Base-by-base conservation (phyloP, 2,797 vertebrate genomes). In the Micromesistius poutassou region DNA sequence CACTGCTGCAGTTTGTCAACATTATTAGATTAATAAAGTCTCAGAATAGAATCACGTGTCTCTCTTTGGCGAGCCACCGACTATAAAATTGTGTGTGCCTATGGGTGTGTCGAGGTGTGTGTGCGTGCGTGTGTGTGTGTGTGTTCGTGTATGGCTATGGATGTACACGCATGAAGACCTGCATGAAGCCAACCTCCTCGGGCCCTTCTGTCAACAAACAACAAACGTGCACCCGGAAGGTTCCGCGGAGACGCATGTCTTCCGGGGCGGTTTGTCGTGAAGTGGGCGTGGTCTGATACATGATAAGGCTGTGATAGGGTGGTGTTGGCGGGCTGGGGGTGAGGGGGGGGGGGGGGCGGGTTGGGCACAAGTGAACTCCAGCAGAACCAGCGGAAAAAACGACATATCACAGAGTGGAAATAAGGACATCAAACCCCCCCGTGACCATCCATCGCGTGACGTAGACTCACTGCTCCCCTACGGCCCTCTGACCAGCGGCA, bases 361-460 rank as follows among this genome's bases (percentile, higher is more conserved):
- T 55, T 79, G 22, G 14, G 66, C 66, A 10, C 66, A 76, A 79
- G 81, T 76, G 36, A 19, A 72, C 73, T 46, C 79, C 7, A 73
- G 46, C 46, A 6, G 30, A 71, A 13, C 79, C 0, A 5, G 22
- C 80, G 75, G 76, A 80, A 50, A 80, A 50, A 80, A 36, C 71
- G 71, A n/a, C 30, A 30, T 6, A 9, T 77, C 25, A 72, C 13
- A 30, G 28, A 72, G 35, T 16, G 19, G 3, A n/a, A 13, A 1
- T 86, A 89, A 5, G 62, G 9, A 42, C 40, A 42, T 13, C 14
- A 13, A 3, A 42, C 40, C 36, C 40, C 36, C 36, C 36, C 6
- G 36, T 38, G 9, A 38, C 36, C 7, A 38, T 38, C 36, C 36
- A 42, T 42, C 13, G 12, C 2, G 2, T 16, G 40, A 16, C 40